Evolutionary conservation across 2,888 invertebrate species (phyloP).

Genomic region (Athripsodes cinereus): DNA sequence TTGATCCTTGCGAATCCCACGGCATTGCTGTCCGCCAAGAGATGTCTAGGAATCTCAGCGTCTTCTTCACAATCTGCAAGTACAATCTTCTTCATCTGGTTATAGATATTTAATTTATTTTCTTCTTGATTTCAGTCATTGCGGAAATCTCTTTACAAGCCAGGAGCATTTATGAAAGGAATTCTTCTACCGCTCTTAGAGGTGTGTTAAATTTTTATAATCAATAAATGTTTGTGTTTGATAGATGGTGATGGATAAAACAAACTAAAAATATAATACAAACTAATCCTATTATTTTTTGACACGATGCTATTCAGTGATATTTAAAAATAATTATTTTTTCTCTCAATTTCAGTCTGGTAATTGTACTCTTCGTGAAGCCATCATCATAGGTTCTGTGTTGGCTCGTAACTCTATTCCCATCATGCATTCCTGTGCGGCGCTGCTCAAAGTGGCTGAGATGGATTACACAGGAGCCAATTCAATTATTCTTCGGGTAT

Average conservation of each 20-base stretch:
- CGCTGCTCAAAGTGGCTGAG: slow-evolving; percentile 91
- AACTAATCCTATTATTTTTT: too few species aligned
- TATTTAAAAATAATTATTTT: not conserved
- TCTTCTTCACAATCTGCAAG: too few species aligned
- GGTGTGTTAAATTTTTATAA: too few species aligned
- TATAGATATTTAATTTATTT: too few species aligned
- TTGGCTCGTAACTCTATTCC: slow-evolving; percentile 89
- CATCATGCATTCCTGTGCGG: slow-evolving; percentile 90
- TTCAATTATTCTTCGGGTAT: slow-evolving; percentile 87
- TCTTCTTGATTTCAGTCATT: slow-evolving; percentile 60
- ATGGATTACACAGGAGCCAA: slow-evolving; percentile 97
- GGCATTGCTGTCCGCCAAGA: too few species aligned
- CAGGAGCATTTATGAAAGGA: slow-evolving; percentile 97
- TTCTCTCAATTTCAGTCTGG: slow-evolving; percentile 58
- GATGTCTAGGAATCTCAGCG: too few species aligned
- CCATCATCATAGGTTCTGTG: slow-evolving; percentile 90
- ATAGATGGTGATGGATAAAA: too few species aligned
- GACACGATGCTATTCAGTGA: too few species aligned
- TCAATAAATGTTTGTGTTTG: too few species aligned
- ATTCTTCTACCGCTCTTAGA: slow-evolving; percentile 66
- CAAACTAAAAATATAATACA: too few species aligned
- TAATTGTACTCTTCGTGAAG: slow-evolving; percentile 91
- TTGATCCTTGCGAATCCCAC: too few species aligned
- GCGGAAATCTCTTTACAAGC: slow-evolving; percentile 90
- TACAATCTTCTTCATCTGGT: too few species aligned